Conservation (phyloP, 2,888 invertebrate species). For the Ophion costatus region DNA sequence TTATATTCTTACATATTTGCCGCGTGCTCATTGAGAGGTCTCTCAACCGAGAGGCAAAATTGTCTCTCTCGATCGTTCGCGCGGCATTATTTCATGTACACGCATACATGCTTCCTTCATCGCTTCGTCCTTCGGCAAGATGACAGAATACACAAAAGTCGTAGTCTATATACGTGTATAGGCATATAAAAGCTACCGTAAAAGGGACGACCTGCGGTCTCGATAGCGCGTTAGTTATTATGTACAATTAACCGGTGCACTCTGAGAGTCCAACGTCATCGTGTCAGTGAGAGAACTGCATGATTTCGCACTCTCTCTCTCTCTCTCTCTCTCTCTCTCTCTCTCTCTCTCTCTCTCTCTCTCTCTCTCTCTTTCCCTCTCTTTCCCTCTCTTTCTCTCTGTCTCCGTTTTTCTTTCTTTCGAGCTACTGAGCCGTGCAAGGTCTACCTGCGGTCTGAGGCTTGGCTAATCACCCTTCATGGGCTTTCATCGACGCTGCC, state of each 20-base stretch:
- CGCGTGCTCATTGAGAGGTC: slow-evolving; percentile 34
- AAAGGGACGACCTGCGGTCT: slow-evolving; percentile 74
- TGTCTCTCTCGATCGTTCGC: slow-evolving; percentile 27
- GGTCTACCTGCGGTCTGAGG: slow-evolving; percentile 78
- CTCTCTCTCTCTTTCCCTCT: too few species aligned
- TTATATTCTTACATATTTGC: not conserved
- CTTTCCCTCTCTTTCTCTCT: too few species aligned
- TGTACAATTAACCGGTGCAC: slow-evolving; percentile 76
- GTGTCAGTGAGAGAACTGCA: slow-evolving; percentile 46
- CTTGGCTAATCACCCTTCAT: slow-evolving; percentile 79
- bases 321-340: not conserved
- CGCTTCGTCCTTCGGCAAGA: slow-evolving; percentile 27
- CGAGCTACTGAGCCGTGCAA: slow-evolving; percentile 77
- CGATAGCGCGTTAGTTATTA: slow-evolving; percentile 76
- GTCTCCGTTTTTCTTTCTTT: too few species aligned
- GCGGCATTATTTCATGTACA: slow-evolving; percentile 15
- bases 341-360: not conserved
- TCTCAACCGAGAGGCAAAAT: slow-evolving; percentile 48
- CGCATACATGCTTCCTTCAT: slow-evolving; percentile 16
- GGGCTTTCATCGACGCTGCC: slow-evolving; percentile 60
- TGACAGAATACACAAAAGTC: slow-evolving; percentile 24
- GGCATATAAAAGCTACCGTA: slow-evolving; percentile 68
- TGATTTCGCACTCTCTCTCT: slow-evolving; percentile 15
- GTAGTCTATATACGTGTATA: slow-evolving; percentile 55
- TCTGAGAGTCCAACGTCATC: slow-evolving; percentile 60